Evolutionary conservation across 2,888 invertebrate genomes (phyloP).

Genomic region (Chaetogeoica ovagalla): DNA sequence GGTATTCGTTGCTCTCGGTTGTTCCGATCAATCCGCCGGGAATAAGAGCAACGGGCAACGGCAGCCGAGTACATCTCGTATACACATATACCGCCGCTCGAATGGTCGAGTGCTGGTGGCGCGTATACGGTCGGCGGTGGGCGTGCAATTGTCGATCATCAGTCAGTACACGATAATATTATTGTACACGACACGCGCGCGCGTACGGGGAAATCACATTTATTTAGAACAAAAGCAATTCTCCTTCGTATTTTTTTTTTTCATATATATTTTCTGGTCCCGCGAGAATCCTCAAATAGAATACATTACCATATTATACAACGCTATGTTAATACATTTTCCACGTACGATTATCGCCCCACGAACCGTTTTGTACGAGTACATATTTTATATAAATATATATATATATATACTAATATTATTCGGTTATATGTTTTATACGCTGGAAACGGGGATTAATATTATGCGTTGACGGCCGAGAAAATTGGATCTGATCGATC

Average conservation of each 20-base stretch:
- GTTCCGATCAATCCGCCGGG: slow-evolving; percentile 36
- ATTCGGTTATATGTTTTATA: too few species aligned
- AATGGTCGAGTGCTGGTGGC: neutral
- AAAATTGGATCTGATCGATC: slow-evolving; percentile 33
- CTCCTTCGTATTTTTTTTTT: too few species aligned
- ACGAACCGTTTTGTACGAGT: slow-evolving; percentile 12
- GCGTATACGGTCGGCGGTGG: neutral
- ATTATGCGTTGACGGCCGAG: neutral
- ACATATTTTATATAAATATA: neutral
- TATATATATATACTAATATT: too few species aligned
- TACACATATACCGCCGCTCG: too few species aligned
- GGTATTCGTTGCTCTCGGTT: slow-evolving; percentile 6
- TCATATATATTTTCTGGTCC: slow-evolving; percentile 14
- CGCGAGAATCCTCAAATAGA: slow-evolving; percentile 28
- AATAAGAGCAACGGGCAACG: neutral
- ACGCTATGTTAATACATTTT: slow-evolving; percentile 8
- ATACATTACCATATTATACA: slow-evolving; percentile 9
- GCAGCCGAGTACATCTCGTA: slow-evolving; percentile 2
- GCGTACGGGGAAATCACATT: slow-evolving; percentile 2
- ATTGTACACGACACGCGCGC: too few species aligned
- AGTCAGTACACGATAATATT: slow-evolving; percentile 30
- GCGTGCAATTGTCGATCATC: slow-evolving; percentile 34
- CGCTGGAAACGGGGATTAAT: slow-evolving; percentile 30
- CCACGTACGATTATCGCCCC: neutral
- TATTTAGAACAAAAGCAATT: slow-evolving; percentile 37